Evolutionary conservation across 2,113 vertebrate species (phyloP), one percentile per base, ranked within the genome.

Genomic region (Galeopterus variegatus): DNA sequence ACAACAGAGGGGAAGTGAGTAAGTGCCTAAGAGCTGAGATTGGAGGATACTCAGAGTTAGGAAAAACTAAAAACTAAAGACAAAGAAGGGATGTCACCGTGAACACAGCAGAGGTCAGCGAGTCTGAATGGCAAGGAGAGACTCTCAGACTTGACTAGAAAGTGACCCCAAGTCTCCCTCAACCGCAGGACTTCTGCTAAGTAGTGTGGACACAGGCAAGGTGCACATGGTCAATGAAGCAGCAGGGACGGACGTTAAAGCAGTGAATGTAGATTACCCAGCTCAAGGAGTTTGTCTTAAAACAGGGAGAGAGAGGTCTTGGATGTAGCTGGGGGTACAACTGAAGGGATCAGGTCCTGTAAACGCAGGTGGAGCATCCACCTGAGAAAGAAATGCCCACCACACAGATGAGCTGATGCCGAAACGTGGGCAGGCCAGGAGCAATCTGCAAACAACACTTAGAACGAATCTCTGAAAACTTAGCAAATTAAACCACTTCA

Each of bases 381-480:
- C 48, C 11, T 3, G 33, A 4, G n/a, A 65, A 48, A 48, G 69
- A 23, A 7, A 10, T 0, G 17, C 14, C 0, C 8, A 48, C 28
- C 72, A 28, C 21, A 17, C 15, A 9, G 0, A n/a, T 12, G 31
- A 60, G 8, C 58, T 6, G 9, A 4, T 17, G 41, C 33, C 19
- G 31, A 65, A 36, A 2, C 0, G 24, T 4, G 19, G 64, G 6
- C 36, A 17, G 48, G 8, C 69, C 67, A 58, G 70, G 31, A 60
- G 24, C 21, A 5, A 69, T 28, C 54, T 41, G 3, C 0, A 14
- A n/a, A 70, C 58, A 69, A 60, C 4, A 12, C 62, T 13, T 33
- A 56, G 0, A 50, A 24, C n/a, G 88, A 83, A 72, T 56, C 24
- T 76, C n/a, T 50, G 41, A 56, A 88, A 28, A 60, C 1, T 17